These are phyloP conservation scores for Oxyscelio sp. DNA, from an alignment of 2,888 invertebrate genomes.

Conservation along the genomic window DNA sequence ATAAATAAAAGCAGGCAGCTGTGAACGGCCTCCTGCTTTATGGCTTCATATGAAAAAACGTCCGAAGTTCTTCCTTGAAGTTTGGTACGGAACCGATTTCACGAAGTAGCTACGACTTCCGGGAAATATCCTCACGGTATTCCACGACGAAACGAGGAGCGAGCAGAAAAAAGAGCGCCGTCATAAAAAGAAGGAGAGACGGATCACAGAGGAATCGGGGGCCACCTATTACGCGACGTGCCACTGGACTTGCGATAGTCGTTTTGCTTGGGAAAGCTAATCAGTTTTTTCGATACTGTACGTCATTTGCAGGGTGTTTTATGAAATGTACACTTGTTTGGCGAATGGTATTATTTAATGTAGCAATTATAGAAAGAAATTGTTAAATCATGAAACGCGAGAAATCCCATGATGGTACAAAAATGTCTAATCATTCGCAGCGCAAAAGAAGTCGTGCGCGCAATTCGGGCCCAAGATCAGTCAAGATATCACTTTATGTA, in stretches of 20 bases:
- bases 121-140: no score
- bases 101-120: no score
- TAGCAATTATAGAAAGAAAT: slow-evolving; percentile 25
- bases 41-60: no score
- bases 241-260: slow-evolving; percentile 77
- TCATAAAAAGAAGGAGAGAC: slow-evolving; percentile 55
- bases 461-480: slow-evolving; percentile 51
- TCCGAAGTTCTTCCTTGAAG: no score
- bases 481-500: slow-evolving; percentile 60
- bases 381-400: slow-evolving; percentile 50
- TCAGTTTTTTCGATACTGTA: slow-evolving; percentile 75
- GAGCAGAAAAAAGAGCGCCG: slow-evolving; percentile 29
- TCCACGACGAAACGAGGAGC: no score
- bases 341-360: neutral
- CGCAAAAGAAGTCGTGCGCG: slow-evolving; percentile 33
- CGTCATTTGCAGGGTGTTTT: slow-evolving; percentile 8
- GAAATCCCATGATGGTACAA: slow-evolving; percentile 26
- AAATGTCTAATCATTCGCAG: slow-evolving; percentile 55
- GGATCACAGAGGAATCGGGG: slow-evolving; percentile 65
- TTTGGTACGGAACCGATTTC: no score
- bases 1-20: no score
- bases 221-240: slow-evolving; percentile 80
- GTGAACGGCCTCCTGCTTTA: no score
- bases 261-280: slow-evolving; percentile 76
- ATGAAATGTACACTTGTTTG: slow-evolving; percentile 5